These are phyloP conservation scores for Dryoscopus gambensis DNA, from an alignment of 2,113 vertebrate species.

Conservation along the genomic window DNA sequence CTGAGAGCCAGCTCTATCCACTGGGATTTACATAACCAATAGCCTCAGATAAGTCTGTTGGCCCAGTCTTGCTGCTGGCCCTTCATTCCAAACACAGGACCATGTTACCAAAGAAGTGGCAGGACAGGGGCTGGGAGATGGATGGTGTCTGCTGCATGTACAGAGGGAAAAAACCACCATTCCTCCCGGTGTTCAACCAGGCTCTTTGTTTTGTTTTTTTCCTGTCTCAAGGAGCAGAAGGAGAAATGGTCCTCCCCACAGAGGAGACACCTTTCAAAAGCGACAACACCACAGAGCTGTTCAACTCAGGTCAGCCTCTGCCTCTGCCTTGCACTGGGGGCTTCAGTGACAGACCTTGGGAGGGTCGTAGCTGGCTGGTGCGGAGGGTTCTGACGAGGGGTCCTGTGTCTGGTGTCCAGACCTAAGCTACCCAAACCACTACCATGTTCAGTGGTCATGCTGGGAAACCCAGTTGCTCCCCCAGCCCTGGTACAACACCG, in stretches of 20 bases:
- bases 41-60: neutral
- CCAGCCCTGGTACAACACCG: neutral
- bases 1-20: neutral
- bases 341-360: neutral
- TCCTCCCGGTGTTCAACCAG: neutral
- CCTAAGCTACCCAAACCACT: neutral
- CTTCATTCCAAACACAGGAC: neutral
- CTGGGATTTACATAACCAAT: neutral
- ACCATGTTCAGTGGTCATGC: neutral
- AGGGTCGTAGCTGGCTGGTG: neutral
- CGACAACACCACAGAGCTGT: conserved; percentile 79
- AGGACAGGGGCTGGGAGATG: neutral
- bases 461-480: neutral
- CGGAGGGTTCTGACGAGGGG: neutral
- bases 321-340: neutral
- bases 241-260: conserved; percentile 23
- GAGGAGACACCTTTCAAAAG: conserved; percentile 74
- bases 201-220: neutral
- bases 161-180: neutral
- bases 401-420: neutral
- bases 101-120: neutral
- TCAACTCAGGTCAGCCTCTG: conserved; percentile 79
- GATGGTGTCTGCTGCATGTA: neutral
- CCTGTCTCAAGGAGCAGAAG: conserved; percentile 50
- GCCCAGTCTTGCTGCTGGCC: neutral